A percentile compares a stretch with the other conserved stretches of the same genome.
phyloP scores from a whole-genome alignment of 2,888 invertebrate genomes.

The Heteromurus nitidus region DNA sequence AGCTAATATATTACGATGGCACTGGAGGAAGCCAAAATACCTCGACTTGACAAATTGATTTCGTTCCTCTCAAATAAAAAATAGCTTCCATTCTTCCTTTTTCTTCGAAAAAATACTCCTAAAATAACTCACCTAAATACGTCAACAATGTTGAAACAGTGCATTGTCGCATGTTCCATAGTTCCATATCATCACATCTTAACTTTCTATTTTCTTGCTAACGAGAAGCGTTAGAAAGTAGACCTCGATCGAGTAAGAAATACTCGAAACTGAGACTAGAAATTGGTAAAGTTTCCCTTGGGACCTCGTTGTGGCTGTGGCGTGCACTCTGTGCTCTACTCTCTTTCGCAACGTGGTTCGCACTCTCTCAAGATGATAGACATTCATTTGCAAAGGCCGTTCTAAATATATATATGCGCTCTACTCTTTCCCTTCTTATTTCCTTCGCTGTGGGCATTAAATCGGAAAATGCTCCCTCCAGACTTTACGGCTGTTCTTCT shows the following conservation, averaged over 20 bases:
- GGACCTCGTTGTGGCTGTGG: constrained; percentile 21
- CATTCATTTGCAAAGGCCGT: neutral
- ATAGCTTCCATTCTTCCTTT: neutral
- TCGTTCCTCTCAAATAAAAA: no score
- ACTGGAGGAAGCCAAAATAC: neutral
- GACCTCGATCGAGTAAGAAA: neutral
- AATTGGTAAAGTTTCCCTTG: constrained; percentile 48
- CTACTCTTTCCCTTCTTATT: neutral
- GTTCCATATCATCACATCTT: neutral
- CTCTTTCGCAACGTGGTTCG: neutral
- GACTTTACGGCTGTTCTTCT: neutral
- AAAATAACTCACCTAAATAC: neutral
- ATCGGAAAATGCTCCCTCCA: constrained; percentile 17
- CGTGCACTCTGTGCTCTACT: neutral
- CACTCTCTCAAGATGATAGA: neutral
- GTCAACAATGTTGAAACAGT: neutral
- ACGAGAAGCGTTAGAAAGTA: neutral
- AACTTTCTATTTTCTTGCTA: neutral
- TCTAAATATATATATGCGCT: neutral
- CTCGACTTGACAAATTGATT: no score
- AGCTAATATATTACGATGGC: no score
- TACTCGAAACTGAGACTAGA: neutral
- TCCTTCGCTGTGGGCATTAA: neutral
- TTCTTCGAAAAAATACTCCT: neutral
- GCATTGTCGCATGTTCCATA: neutral